These are phyloP conservation scores for Tetraodon nigroviridis DNA, from an alignment of 2,113 vertebrate genomes.

Conservation along the genomic window DNA sequence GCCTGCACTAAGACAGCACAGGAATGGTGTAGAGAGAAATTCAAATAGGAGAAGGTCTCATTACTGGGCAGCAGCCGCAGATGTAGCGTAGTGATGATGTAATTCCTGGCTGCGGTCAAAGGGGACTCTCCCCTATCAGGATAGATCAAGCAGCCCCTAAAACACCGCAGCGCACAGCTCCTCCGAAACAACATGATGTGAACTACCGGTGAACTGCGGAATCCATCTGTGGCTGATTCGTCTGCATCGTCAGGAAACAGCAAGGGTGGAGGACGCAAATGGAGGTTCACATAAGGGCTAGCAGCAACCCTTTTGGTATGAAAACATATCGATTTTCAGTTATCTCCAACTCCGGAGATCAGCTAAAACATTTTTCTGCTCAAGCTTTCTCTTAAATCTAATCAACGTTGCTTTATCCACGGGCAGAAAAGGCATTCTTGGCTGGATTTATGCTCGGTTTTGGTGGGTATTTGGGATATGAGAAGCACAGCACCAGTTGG, in stretches of 20 bases:
- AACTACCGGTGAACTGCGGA: slow-evolving; percentile 18
- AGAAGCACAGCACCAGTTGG: slow-evolving; percentile 6
- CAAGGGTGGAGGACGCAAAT: slow-evolving; percentile 19
- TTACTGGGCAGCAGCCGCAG: slow-evolving; percentile 54
- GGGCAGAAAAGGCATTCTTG: slow-evolving; percentile 4
- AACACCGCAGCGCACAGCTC: slow-evolving; percentile 6
- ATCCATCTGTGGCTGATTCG: slow-evolving; percentile 40
- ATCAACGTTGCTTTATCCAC: slow-evolving; percentile 4
- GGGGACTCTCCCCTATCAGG: slow-evolving; percentile 67
- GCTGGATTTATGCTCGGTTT: slow-evolving; percentile 2
- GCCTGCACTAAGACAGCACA: no score
- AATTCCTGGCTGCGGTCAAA: slow-evolving; percentile 44
- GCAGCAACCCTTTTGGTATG: background rate
- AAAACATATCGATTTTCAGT: background rate
- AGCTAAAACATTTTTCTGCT: slow-evolving; percentile 4
- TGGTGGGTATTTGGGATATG: slow-evolving; percentile 5
- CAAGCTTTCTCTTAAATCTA: slow-evolving; percentile 1
- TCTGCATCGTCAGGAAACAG: slow-evolving; percentile 22
- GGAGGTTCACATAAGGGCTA: slow-evolving; percentile 37
- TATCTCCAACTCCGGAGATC: slow-evolving; percentile 4
- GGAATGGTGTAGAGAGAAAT: no score
- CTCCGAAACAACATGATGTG: slow-evolving; percentile 40
- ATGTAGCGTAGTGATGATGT: slow-evolving; percentile 63
- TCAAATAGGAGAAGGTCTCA: background rate
- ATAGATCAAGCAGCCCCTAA: slow-evolving; percentile 37